Evolutionary conservation across 2,113 vertebrate species (phyloP), one percentile per base, ranked within the genome.

Genomic region (Bufo gargarizans): DNA sequence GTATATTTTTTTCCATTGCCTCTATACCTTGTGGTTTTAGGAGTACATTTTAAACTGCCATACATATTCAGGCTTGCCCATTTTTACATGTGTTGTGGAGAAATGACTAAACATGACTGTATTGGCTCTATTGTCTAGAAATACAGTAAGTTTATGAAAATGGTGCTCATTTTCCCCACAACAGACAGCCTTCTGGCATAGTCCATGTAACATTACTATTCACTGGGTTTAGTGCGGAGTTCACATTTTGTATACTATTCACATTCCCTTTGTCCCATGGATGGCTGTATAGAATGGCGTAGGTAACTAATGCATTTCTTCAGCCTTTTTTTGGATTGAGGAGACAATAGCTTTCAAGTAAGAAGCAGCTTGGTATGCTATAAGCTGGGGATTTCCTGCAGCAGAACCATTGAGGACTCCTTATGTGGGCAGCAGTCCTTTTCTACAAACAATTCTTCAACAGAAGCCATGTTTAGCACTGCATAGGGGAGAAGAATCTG

Each of bases 391-490:
- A 17, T 86, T 65, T 86, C 76, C 76, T 79, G 74, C 85, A 65
- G 76, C 74, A 86, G 63, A 79, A 19, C 85, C 76, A 86, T 67
- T 86, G 61, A 86, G 19, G 11, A 49, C 13, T 77, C 72, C 58
- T 56, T 58, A 82, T 77, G 56, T 88, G 43, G 69, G 80, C 86
- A 83, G 71, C 58, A 88, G 63, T 88, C 80, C 71, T 65, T 50
- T 77, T 84, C 58, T 83, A 65, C 47, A 74, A 33, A n/a, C 45
- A 17, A 61, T 14, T 76, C 69, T 47, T 19, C 45, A 76, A 20
- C 11, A 83, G 87, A 61, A 88, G 87, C 80, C 87, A 83, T 88
- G 82, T 88, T 88, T 84, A 67, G 49, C 13, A 43, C 86, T 82
- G 69, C 67, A 88, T 22, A 65, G 45, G 22, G 45, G 77, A 78